A percentile compares a stretch with the other conserved stretches of the same genome.
phyloP scores from a whole-genome alignment of 2,113 vertebrate species.

The Rattus rattus region DNA sequence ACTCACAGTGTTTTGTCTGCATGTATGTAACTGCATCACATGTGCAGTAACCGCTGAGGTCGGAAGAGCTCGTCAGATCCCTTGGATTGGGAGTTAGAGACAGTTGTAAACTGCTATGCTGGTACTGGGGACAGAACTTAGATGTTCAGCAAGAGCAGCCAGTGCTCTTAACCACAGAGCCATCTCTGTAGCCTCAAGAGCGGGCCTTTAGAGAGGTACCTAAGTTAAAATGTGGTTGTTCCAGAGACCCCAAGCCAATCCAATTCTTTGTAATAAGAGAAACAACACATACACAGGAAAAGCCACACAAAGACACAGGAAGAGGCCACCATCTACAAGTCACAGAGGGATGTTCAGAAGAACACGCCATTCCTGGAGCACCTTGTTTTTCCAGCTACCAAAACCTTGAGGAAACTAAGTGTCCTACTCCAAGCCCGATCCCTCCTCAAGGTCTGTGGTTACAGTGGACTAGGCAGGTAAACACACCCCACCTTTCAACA shows the following conservation, averaged over 20 bases:
- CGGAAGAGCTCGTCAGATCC: background rate
- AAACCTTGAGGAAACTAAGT: background rate
- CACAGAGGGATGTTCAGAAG: background rate
- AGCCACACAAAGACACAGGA: background rate
- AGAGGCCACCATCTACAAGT: background rate
- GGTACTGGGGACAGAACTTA: background rate
- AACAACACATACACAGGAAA: background rate
- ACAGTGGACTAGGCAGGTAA: background rate
- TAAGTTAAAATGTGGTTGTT: background rate
- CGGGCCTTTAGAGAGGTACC: background rate
- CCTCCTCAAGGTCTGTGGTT: background rate
- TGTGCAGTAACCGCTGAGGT: background rate
- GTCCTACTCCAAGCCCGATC: no score
- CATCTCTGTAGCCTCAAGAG: background rate
- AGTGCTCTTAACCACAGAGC: background rate
- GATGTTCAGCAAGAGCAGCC: background rate
- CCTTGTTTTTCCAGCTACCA: background rate
- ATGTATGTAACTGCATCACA: background rate
- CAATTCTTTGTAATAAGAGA: background rate
- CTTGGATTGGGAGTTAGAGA: background rate
- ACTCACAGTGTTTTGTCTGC: background rate
- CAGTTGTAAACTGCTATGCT: background rate
- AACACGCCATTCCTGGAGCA: background rate
- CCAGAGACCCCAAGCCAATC: background rate
- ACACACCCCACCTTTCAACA: background rate